Evolutionary conservation across 2,888 invertebrate species (phyloP), one percentile per base, ranked within the genome.

Genomic region (Drosophila neoperkinsi): DNA sequence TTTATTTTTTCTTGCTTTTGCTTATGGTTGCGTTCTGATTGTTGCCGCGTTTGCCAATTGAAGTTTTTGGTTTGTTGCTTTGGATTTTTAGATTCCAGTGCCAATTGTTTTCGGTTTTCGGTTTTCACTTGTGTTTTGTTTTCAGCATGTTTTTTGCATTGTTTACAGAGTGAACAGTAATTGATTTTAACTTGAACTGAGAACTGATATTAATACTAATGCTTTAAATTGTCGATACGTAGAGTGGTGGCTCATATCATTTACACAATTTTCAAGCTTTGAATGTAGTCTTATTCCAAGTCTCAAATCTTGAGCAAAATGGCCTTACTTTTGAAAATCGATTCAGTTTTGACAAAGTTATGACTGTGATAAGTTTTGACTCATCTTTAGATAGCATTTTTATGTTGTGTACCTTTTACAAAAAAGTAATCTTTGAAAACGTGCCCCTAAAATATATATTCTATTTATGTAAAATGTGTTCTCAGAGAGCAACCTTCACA

Each of bases 21-120:
- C 62, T 69, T 41, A 43, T 53, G 50, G 67, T 74, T 76, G 67
- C 53, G 49, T 61, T 74, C 74, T 71, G 82, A 79, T 78, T 84
- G 78, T 84, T 68, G 64, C 53, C 59, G 33, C 59, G 60, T 62
- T 64, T 68, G 65, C 68, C 68, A 73, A 74, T 62, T 72, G 64
- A 58, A 67, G 69, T 70, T 68, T 56, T 51, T 13, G 33, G 46
- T 28, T 58, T 13, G 57, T 56, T 28, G n/a, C 30, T 41, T 33
- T 33, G 38, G 10, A 34, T 30, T 38, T 65, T 18, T 21, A 21
- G 50, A 41, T 65, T 41, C 31, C 11, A 18, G 33, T 10, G 41
- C 28, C 41, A 30, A 5, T 28, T 31, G 30, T 10, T 16, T 41
- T 41, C 3, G 5, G 36, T 16, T 16, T 41, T 41, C 3, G 3